Conservation (phyloP, 2,113 vertebrate genomes). For the Cyprinodon tularosa region DNA sequence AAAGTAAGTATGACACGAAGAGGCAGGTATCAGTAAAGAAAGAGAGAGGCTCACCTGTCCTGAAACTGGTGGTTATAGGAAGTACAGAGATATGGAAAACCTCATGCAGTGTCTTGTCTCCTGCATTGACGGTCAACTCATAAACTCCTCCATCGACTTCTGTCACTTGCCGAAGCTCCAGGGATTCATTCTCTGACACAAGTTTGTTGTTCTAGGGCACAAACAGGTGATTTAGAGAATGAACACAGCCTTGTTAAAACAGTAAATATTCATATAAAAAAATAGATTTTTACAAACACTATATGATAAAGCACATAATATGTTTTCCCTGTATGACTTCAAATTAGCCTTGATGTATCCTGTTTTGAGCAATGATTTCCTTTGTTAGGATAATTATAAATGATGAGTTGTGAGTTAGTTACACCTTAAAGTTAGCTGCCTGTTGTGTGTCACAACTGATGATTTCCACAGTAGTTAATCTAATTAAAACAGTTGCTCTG, state of each 20-base stretch:
- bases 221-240: constrained; percentile 27
- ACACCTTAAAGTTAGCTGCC: no score
- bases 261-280: not conserved
- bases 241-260: not conserved
- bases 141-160: constrained; percentile 60
- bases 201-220: constrained; percentile 44
- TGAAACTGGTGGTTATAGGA: constrained; percentile 32
- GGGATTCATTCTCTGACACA: constrained; percentile 49
- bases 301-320: no score
- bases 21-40: constrained; percentile 7
- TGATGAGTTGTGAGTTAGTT: no score
- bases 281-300: not conserved
- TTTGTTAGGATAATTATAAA: no score
- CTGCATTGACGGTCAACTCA: constrained; percentile 50
- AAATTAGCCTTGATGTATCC: no score
- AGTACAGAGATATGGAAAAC: constrained; percentile 57
- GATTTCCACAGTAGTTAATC: no score
- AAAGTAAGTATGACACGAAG: constrained; percentile 40
- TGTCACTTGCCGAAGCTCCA: constrained; percentile 55
- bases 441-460: no score
- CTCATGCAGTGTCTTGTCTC: constrained; percentile 23
- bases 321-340: no score
- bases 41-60: constrained; percentile 46
- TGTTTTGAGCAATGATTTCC: no score
- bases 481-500: no score